Conservation (phyloP, 2,888 invertebrate genomes). For the Gisinianus flammeolus region DNA sequence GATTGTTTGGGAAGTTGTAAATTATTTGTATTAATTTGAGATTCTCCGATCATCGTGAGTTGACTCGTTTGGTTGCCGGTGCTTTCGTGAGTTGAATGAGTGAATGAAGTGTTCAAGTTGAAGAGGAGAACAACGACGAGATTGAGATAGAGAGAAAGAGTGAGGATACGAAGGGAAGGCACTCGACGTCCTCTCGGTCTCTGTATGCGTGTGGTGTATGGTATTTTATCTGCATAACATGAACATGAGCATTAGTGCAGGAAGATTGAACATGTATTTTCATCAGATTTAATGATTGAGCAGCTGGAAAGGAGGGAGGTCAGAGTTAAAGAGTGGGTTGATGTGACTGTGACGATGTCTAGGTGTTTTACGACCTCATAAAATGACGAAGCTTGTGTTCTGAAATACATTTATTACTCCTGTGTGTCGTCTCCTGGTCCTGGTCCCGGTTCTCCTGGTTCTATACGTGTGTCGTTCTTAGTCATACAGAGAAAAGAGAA, state of each 20-base stretch:
- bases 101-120: no score
- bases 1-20: no score
- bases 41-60: no score
- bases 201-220: background rate
- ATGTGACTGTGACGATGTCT: conserved; percentile 18
- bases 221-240: no score
- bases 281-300: conserved; percentile 17
- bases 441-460: background rate
- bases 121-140: no score
- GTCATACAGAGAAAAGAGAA: background rate
- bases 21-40: no score
- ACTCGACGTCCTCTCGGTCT: background rate
- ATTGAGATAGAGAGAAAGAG: background rate
- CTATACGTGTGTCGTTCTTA: no score
- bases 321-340: background rate
- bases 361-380: conserved; percentile 34
- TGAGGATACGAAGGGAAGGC: background rate
- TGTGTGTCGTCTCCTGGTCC: background rate
- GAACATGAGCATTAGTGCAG: no score
- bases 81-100: no score
- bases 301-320: conserved; percentile 12
- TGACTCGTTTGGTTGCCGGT: no score
- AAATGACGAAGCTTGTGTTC: conserved; percentile 32
- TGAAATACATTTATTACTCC: conserved; percentile 33
- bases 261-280: background rate